Evolutionary conservation across 2,113 vertebrate genomes (phyloP).

Genomic region (Epinephelus lanceolatus): DNA sequence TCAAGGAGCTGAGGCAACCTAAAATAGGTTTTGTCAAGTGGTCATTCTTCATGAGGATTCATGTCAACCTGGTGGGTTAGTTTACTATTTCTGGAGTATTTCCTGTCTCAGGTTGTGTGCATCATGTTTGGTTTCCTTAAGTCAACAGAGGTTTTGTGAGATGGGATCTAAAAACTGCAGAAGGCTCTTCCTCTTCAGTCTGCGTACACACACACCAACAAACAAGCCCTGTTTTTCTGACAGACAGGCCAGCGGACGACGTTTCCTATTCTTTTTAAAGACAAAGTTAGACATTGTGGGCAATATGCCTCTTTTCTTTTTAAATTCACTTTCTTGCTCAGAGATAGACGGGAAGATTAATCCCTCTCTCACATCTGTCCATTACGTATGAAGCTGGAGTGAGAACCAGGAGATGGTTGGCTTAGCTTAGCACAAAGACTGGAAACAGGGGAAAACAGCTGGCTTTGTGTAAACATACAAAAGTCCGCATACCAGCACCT

Average conservation of each 20-base stretch:
- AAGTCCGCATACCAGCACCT: not conserved
- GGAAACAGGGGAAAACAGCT: not conserved
- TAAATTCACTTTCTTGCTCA: not conserved
- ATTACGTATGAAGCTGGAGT: not conserved
- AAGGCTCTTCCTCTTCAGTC: not conserved
- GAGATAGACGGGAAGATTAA: not conserved
- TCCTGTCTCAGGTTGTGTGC: constrained; percentile 28
- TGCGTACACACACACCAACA: not conserved
- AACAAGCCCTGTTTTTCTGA: not conserved
- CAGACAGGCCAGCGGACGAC: not conserved
- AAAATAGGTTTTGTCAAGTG: constrained; percentile 32
- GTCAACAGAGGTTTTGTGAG: constrained; percentile 40
- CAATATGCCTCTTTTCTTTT: not conserved
- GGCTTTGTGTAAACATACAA: not conserved
- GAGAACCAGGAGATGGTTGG: not conserved
- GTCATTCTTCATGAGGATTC: constrained; percentile 40
- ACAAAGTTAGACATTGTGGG: not conserved
- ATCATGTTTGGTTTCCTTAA: constrained; percentile 33
- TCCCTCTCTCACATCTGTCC: too few relatives aligned
- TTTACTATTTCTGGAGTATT: constrained; percentile 36
- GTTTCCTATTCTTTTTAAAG: not conserved
- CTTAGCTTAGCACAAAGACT: not conserved
- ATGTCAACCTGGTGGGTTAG: constrained; percentile 10
- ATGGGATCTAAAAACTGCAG: constrained; percentile 38
- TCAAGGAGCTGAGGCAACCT: not conserved